These are phyloP conservation scores for Orthosia gothica DNA, from an alignment of 2,888 invertebrate species.

Conservation along the genomic window DNA sequence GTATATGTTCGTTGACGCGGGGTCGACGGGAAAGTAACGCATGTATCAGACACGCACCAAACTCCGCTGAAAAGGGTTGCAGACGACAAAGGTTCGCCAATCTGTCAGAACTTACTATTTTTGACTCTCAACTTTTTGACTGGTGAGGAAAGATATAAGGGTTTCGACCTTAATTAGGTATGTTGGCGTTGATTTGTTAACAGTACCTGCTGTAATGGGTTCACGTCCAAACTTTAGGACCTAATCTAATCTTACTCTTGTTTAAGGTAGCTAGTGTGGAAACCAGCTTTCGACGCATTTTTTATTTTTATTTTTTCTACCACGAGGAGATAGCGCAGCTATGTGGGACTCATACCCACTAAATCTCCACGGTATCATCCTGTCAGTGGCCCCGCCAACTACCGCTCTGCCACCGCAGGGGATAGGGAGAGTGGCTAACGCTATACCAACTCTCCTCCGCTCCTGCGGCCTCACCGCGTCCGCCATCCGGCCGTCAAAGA, in stretches of 20 bases:
- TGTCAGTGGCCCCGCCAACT: too few relatives aligned
- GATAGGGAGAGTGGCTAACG: too few relatives aligned
- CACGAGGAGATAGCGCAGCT: too few relatives aligned
- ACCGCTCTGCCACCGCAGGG: too few relatives aligned
- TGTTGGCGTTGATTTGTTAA: background rate
- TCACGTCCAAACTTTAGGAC: background rate
- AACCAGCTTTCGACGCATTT: background rate
- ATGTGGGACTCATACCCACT: too few relatives aligned
- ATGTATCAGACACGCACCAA: slow-evolving; percentile 29
- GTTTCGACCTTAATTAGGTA: background rate
- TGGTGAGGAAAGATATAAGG: slow-evolving; percentile 2
- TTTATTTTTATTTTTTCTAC: too few relatives aligned
- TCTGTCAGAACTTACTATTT: slow-evolving; percentile 37
- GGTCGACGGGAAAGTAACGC: slow-evolving; percentile 25
- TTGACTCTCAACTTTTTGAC: slow-evolving; percentile 32
- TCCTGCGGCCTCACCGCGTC: too few relatives aligned
- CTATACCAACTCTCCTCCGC: too few relatives aligned
- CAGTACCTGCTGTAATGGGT: background rate
- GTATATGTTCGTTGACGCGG: slow-evolving; percentile 23
- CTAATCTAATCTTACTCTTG: too few relatives aligned
- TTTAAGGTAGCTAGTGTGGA: background rate
- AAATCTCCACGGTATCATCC: too few relatives aligned
- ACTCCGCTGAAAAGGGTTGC: slow-evolving; percentile 35
- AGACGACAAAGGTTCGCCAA: slow-evolving; percentile 13
- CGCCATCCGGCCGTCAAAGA: too few relatives aligned